Conservation (phyloP, 2,797 vertebrate species). For the Neosalanx taihuensis region DNA sequence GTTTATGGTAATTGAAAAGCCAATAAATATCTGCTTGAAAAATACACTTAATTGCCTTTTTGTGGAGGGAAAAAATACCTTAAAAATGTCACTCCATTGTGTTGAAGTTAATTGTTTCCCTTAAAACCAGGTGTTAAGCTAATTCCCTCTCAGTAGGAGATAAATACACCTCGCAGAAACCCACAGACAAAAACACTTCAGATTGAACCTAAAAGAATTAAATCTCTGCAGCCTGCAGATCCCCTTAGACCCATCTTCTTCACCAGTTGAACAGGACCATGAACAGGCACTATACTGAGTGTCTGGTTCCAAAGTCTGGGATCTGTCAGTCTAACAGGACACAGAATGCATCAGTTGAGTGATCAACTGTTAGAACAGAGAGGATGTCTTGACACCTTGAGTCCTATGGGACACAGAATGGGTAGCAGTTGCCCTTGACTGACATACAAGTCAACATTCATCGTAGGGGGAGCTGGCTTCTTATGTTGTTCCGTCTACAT, state of each 20-base stretch:
- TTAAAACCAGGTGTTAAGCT: background rate
- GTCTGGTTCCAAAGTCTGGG: background rate
- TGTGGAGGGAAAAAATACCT: background rate
- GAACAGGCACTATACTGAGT: background rate
- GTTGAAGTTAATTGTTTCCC: conserved; percentile 5
- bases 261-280: background rate
- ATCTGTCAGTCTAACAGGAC: background rate
- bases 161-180: conserved; percentile 1
- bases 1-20: background rate
- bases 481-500: background rate
- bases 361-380: background rate
- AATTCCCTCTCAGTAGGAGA: conserved; percentile 3
- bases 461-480: background rate
- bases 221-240: background rate
- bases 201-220: background rate
- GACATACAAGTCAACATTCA: conserved; percentile 2
- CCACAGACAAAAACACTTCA: background rate
- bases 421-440: background rate
- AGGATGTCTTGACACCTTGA: conserved; percentile 1
- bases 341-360: background rate
- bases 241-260: background rate
- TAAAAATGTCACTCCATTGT: conserved; percentile 7
- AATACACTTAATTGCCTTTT: background rate
- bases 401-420: background rate
- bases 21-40: background rate